Evolutionary conservation across 2,797 vertebrate species (phyloP), one percentile per base, ranked within the genome.

Genomic region (Sebastes vulpes): DNA sequence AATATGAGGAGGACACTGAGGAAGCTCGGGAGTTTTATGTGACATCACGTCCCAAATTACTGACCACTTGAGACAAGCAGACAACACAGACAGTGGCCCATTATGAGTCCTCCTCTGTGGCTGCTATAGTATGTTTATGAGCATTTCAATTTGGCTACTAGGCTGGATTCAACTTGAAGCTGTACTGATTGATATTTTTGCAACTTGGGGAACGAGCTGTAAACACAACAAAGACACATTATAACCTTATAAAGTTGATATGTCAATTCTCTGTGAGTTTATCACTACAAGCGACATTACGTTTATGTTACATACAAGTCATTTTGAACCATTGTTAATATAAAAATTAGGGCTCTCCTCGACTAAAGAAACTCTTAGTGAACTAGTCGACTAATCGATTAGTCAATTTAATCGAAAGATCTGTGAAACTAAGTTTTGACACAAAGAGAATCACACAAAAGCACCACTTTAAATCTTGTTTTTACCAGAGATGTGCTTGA

Each of bases 31-130:
- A 77, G 69, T 74, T 79, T 87, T 48, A 82, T 79, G 70, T 82
- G 82, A 78, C 86, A 82, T 87, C 74, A 77, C 67, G 18, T 56
- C 81, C 75, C 82, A 79, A 83, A 82, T 76, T 54, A 65, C 48
- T 42, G 66, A 72, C 59, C 35, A 32, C 42, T 60, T 46, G 60
- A 82, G 75, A 72, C 57, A 16, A 75, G 73, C 66, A 68, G 56
- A 38, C 16, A 3, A 57, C 25, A 28, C 72, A 75, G 9, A 85
- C 66, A 91, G 85, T 48, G 73, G 60, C 18, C 73, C 77, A 59
- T 86, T 89, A 86, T 88, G 67, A 60, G 58, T 12, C 11, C 35
- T 67, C 21, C 60, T 29, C 21, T 16, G 26, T 42, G 38, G 54
- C n/a, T 29, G 32, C 53, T 60, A 32, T 35, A 61, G 35, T 9